Conservation (phyloP, 2,888 invertebrate species). For the Piscicola geometra region DNA sequence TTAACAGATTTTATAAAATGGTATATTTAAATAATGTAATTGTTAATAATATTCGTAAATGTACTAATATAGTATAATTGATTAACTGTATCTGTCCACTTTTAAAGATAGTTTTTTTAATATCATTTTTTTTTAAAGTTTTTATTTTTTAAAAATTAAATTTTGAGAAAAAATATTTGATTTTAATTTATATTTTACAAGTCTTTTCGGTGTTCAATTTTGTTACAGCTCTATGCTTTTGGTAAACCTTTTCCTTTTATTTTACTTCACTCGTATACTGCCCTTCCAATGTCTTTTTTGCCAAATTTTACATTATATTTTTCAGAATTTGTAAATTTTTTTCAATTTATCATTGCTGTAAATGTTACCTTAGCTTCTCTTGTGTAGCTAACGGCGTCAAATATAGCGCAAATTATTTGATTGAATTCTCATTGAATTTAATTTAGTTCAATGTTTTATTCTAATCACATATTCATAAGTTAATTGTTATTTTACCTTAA, state of each 20-base stretch:
- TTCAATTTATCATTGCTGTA: too few species aligned
- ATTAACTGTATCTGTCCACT: too few species aligned
- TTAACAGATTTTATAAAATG: not conserved
- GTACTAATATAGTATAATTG: not conserved
- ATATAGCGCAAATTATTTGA: not conserved
- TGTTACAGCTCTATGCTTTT: not conserved
- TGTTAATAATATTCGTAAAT: not conserved
- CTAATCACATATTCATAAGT: not conserved
- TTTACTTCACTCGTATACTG: not conserved
- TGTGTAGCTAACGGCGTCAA: constrained; percentile 7
- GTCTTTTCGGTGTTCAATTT: not conserved
- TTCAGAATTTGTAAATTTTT: too few species aligned
- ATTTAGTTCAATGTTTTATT: not conserved
- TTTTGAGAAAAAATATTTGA: not conserved
- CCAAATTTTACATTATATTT: too few species aligned
- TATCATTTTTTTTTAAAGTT: too few species aligned
- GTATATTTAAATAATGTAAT: not conserved
- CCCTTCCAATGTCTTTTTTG: not conserved
- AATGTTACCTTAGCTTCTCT: constrained; percentile 9
- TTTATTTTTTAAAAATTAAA: not conserved
- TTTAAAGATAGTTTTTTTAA: too few species aligned
- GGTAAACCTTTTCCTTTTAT: not conserved
- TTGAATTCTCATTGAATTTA: not conserved
- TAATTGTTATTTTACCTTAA: not conserved
- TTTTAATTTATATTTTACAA: not conserved